Evolutionary conservation across 1,140 invertebrate species (phyloP).

Genomic region (Lysiphlebus fabarum): DNA sequence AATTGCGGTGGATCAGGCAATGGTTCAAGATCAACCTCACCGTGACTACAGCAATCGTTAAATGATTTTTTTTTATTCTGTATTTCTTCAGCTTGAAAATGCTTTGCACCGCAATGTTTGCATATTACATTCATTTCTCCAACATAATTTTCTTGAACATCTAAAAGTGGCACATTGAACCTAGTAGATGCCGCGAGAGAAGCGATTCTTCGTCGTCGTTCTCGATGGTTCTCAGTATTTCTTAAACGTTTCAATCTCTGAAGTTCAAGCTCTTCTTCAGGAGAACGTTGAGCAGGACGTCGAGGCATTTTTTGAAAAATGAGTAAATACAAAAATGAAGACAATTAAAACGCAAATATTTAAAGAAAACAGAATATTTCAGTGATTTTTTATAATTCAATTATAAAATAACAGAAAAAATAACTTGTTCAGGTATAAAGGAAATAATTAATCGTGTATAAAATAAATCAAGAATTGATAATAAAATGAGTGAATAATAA

Average conservation of each 20-base stretch:
- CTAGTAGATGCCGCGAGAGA: neutral
- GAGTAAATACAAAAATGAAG: neutral
- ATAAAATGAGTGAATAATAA: too few species aligned
- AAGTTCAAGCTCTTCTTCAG: neutral
- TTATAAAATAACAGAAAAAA: too few species aligned
- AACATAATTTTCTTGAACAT: conserved; percentile 18
- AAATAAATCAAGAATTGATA: too few species aligned
- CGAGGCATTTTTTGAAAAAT: neutral
- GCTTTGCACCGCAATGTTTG: conserved; percentile 18
- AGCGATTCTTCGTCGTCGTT: neutral
- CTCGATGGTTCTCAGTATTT: neutral
- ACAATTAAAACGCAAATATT: too few species aligned
- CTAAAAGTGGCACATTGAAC: neutral
- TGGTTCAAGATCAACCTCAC: conserved; percentile 22
- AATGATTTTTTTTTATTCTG: conserved; percentile 16
- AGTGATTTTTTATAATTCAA: too few species aligned
- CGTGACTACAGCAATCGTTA: conserved; percentile 26
- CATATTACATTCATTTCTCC: conserved; percentile 16
- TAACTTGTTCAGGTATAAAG: too few species aligned
- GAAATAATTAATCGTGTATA: too few species aligned
- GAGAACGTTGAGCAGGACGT: neutral
- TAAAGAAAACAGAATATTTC: too few species aligned
- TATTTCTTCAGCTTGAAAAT: conserved; percentile 23
- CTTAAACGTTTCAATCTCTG: neutral
- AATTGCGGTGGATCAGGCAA: conserved; percentile 13